phyloP scores from a whole-genome alignment of 2,888 invertebrate species.

The Oscheius sp. region DNA sequence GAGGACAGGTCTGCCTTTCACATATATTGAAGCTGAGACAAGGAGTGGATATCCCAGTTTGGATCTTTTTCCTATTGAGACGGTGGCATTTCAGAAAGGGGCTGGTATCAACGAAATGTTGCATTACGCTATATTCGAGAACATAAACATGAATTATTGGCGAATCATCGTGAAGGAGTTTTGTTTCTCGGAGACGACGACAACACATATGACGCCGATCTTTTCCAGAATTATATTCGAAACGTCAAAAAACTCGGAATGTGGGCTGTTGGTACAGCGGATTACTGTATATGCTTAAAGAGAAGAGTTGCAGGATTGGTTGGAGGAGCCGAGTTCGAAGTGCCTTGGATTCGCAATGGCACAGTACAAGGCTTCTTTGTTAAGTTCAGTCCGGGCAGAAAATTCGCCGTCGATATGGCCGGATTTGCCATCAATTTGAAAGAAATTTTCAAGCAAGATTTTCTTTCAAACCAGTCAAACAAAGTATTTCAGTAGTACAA shows the following conservation, averaged over 20 bases:
- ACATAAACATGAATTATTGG: slow-evolving; percentile 27
- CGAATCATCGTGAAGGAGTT: slow-evolving; percentile 28
- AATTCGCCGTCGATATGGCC: slow-evolving; percentile 62
- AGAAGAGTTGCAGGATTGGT: slow-evolving; percentile 42
- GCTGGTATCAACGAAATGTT: slow-evolving; percentile 59
- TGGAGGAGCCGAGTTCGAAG: slow-evolving; percentile 53
- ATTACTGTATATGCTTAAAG: neutral
- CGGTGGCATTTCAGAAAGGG: slow-evolving; percentile 38
- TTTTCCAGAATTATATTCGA: slow-evolving; percentile 45
- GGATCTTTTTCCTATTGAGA: neutral
- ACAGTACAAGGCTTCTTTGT: slow-evolving; percentile 54
- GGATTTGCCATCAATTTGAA: slow-evolving; percentile 57
- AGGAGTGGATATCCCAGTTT: neutral
- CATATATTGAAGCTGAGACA: neutral
- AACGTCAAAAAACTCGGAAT: slow-evolving; percentile 46
- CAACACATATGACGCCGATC: slow-evolving; percentile 45
- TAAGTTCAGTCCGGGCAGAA: slow-evolving; percentile 46
- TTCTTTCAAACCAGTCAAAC: neutral
- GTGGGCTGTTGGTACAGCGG: slow-evolving; percentile 50
- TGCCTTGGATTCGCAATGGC: slow-evolving; percentile 50
- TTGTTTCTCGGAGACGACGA: slow-evolving; percentile 53
- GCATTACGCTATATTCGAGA: slow-evolving; percentile 50
- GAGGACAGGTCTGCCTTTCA: neutral
- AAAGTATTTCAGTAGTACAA: slow-evolving; percentile 20
- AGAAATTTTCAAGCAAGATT: slow-evolving; percentile 37